Evolutionary conservation across 2,113 vertebrate genomes (phyloP).

Genomic region (Campylomormyrus numenius): DNA sequence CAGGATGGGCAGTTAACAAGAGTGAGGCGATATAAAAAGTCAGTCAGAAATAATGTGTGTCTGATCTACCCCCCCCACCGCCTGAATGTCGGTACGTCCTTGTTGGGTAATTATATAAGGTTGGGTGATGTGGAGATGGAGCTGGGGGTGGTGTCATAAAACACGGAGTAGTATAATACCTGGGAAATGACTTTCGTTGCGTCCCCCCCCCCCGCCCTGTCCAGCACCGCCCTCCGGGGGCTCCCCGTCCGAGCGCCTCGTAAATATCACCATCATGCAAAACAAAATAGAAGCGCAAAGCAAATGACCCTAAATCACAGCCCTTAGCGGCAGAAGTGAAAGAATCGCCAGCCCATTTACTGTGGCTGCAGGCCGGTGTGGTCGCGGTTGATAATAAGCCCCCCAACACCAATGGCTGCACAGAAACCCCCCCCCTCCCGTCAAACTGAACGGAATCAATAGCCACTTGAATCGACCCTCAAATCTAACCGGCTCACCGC

Average conservation of each 20-base stretch:
- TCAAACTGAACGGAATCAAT: slow-evolving; percentile 41
- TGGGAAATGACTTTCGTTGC: slow-evolving; percentile 60
- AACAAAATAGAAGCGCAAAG: slow-evolving; percentile 56
- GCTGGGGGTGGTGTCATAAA: slow-evolving; percentile 58
- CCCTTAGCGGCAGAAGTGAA: slow-evolving; percentile 40
- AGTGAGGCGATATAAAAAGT: slow-evolving; percentile 26
- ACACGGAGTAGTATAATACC: slow-evolving; percentile 66
- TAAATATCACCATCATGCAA: slow-evolving; percentile 62
- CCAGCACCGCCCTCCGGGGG: slow-evolving; percentile 38
- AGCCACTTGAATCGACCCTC: slow-evolving; percentile 46
- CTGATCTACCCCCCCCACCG: slow-evolving; percentile 29
- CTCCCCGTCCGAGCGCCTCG: slow-evolving; percentile 32
- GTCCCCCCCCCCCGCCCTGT: slow-evolving; percentile 52
- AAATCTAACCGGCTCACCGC: slow-evolving; percentile 43
- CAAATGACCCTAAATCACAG: slow-evolving; percentile 65
- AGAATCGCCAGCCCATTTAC: slow-evolving; percentile 47
- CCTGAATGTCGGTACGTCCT: slow-evolving; percentile 69
- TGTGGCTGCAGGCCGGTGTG: slow-evolving; percentile 38
- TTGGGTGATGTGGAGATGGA: slow-evolving; percentile 42
- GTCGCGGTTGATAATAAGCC: slow-evolving; percentile 49
- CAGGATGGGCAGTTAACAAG: slow-evolving; percentile 41
- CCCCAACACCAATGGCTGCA: neutral
- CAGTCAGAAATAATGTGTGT: slow-evolving; percentile 26
- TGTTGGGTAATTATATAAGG: slow-evolving; percentile 69
- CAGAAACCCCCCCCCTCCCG: slow-evolving; percentile 35